Percentiles rank a stretch among this genome's conserved stretches.
Evolutionary conservation across 2,888 invertebrate species (phyloP).

Genomic region (Synergus laeviventris): DNA sequence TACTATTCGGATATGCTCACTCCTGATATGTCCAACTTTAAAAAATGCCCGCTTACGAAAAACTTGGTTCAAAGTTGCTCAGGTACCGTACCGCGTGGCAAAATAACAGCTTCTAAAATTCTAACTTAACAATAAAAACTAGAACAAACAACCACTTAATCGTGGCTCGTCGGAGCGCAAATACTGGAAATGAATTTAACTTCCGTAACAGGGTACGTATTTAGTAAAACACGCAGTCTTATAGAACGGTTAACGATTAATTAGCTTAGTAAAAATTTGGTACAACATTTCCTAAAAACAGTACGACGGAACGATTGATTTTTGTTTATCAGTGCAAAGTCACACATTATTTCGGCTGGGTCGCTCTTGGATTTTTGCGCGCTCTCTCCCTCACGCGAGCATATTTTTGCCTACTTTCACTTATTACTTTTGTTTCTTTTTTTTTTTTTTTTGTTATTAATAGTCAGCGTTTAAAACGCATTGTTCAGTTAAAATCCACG

Average conservation of each 20-base stretch:
- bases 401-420: background rate
- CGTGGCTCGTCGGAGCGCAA: slow-evolving; percentile 60
- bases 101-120: slow-evolving; percentile 43
- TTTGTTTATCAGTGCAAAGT: slow-evolving; percentile 43
- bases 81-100: slow-evolving; percentile 69
- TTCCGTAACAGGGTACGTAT: slow-evolving; percentile 65
- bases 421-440: background rate
- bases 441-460: background rate
- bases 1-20: slow-evolving; percentile 65
- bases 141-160: slow-evolving; percentile 9
- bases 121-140: slow-evolving; percentile 28
- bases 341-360: background rate
- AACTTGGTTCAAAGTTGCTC: slow-evolving; percentile 64
- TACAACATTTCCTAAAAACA: slow-evolving; percentile 63
- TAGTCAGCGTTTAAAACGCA: background rate
- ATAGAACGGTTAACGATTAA: slow-evolving; percentile 60
- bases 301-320: slow-evolving; percentile 61
- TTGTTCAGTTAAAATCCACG: background rate
- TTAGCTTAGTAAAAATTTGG: slow-evolving; percentile 63
- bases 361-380: slow-evolving; percentile 37
- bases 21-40: slow-evolving; percentile 69
- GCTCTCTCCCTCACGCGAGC: slow-evolving; percentile 35
- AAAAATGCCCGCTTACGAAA: slow-evolving; percentile 54
- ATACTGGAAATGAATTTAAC: slow-evolving; percentile 56
- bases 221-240: slow-evolving; percentile 74